These are phyloP conservation scores for Hephaestus fuliginosus DNA, from an alignment of 2,797 vertebrate species.

Conservation along the genomic window DNA sequence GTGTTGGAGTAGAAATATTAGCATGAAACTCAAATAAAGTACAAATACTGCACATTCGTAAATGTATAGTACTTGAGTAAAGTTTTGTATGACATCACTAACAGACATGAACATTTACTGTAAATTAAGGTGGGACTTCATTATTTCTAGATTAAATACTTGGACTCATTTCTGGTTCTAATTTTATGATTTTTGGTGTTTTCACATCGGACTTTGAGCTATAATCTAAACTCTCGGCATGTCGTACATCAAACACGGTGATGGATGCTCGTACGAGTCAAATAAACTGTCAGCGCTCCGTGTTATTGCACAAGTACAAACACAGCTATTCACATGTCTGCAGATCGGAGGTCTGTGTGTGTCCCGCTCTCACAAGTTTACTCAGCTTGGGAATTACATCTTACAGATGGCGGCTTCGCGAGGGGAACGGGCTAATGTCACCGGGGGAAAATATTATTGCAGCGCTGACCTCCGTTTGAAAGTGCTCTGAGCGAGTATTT, in stretches of 20 bases:
- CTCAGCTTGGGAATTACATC: constrained; percentile 85
- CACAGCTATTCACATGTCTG: constrained; percentile 39
- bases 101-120: background rate
- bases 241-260: constrained; percentile 34
- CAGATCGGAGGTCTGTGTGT: constrained; percentile 38
- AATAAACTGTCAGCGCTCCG: constrained; percentile 55
- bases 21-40: too few relatives aligned
- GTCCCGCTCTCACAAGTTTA: constrained; percentile 78
- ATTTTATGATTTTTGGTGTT: background rate
- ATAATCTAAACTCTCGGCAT: background rate
- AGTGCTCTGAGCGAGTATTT: constrained; percentile 78
- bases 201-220: background rate
- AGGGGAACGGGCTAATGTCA: constrained; percentile 75
- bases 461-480: constrained; percentile 85
- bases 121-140: background rate
- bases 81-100: too few relatives aligned
- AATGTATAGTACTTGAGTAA: too few relatives aligned
- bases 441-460: constrained; percentile 85
- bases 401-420: constrained; percentile 78
- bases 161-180: background rate
- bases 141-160: too few relatives aligned
- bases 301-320: constrained; percentile 53
- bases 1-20: too few relatives aligned
- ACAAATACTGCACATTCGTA: too few relatives aligned
- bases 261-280: constrained; percentile 58